Base-by-base conservation (phyloP, 2,888 invertebrate species). In the Oligia latruncula region DNA sequence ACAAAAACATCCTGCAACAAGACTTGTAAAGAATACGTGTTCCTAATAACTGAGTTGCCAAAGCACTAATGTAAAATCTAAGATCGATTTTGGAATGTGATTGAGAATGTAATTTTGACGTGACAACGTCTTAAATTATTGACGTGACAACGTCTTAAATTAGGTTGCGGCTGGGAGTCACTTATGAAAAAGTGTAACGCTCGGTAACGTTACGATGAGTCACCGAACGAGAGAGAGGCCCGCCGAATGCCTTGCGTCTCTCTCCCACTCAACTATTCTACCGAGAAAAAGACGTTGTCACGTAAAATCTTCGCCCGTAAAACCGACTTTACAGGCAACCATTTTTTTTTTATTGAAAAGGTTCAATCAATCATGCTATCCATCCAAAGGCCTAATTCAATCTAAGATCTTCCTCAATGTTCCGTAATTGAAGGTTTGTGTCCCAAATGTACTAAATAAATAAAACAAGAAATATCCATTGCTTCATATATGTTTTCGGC, bases 401-500 rank as follows among this genome's bases (percentile, higher is more conserved):
- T 85, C 74, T 52, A 23, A 74, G 64, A 60, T 64, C 73, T 58
- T 64, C 52, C 43, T 71, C n/a, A 72, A 86, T 82, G 74, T 71
- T 40, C 67, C 64, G 71, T 60, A 58, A 75, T 62, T 68, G 70
- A 74, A 77, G 64, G n/a, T 52, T 71, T 64, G 49, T 46, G 66
- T 67, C 64, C 49, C 64, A 78, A 55, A 80, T 70, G 52, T 74
- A 73, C 70, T 49, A 67, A 72, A 87, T 80, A 84, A 78, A 78
- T 76, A 52, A 55, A 77, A 75, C 62, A 17, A 75, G 43, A 64
- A 70, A 71, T 79, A 87, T 87, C 80, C 62, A 72, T 74, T 62
- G 60, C 65, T 62, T 67, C 73, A 49, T 68, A 80, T 78, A 55
- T 80, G 77, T 83, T 80, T 80, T 83, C 81, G 71, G 58, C 75